phyloP scores from a whole-genome alignment of 2,888 invertebrate species.

The Athripsodes cinereus region DNA sequence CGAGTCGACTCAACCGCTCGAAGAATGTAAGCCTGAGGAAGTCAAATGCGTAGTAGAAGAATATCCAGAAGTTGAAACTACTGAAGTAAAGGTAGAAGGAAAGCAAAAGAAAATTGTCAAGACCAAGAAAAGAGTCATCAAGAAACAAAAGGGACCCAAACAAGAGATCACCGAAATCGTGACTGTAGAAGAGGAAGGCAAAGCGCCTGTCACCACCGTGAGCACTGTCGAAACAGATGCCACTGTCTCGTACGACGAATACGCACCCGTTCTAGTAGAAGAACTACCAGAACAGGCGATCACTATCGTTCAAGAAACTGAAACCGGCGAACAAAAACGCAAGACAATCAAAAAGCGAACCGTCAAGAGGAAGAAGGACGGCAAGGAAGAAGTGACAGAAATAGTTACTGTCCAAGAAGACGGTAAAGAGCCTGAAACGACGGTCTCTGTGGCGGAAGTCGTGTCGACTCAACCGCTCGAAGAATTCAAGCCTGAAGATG shows the following conservation, averaged over 20 bases:
- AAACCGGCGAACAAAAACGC: too few relatives aligned
- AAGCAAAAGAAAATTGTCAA: constrained; percentile 31
- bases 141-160: constrained; percentile 30
- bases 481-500: too few relatives aligned
- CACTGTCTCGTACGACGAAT: too few relatives aligned
- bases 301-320: too few relatives aligned
- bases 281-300: too few relatives aligned
- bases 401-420: constrained; percentile 31
- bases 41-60: neutral
- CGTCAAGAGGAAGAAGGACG: constrained; percentile 30
- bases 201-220: constrained; percentile 34
- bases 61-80: constrained; percentile 7
- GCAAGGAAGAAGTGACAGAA: constrained; percentile 35
- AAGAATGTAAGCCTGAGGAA: neutral
- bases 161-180: constrained; percentile 36
- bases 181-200: constrained; percentile 39
- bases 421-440: too few relatives aligned
- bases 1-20: neutral
- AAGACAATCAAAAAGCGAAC: too few relatives aligned
- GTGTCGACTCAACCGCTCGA: too few relatives aligned
- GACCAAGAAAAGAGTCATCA: constrained; percentile 31
- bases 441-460: too few relatives aligned
- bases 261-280: too few relatives aligned
- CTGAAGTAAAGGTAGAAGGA: neutral
- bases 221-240: too few relatives aligned